A percentile compares a stretch with the other conserved stretches of the same genome.
These are phyloP conservation scores for Raja brachyura DNA, from an alignment of 2,113 vertebrate genomes.

Conservation along the genomic window DNA sequence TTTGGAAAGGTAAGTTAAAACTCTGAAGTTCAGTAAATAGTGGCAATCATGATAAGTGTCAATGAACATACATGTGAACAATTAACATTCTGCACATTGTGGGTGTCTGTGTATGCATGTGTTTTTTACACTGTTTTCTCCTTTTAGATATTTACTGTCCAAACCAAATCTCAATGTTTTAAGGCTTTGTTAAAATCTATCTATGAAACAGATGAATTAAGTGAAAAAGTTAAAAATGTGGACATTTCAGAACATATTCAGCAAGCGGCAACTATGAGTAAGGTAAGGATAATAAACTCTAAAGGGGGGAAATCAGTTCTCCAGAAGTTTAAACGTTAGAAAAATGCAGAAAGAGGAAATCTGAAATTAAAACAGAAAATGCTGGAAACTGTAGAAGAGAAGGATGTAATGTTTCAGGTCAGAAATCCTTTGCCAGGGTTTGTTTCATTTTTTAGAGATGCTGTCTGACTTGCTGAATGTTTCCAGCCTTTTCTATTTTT, in stretches of 20 bases:
- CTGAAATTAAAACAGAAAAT: no score
- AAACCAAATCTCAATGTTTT: constrained; percentile 48
- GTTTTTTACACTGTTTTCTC: background rate
- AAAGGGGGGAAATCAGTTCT: background rate
- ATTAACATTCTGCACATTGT: no score
- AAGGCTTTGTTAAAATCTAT: constrained; percentile 58
- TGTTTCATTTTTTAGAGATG: no score
- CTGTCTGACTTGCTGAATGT: no score
- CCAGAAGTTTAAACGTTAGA: background rate
- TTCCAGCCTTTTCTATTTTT: no score
- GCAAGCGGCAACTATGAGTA: constrained; percentile 47
- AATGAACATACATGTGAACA: background rate
- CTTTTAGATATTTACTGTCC: constrained; percentile 54
- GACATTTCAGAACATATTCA: constrained; percentile 49
- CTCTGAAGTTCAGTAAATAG: background rate
- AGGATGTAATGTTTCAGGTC: no score
- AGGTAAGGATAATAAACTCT: constrained; percentile 48
- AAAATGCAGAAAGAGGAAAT: no score
- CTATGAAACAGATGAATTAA: constrained; percentile 52
- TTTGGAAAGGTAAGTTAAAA: background rate
- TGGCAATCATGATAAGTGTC: background rate
- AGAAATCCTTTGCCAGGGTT: no score
- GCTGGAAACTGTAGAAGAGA: no score
- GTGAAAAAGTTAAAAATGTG: constrained; percentile 45
- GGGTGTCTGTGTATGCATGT: no score